Conservation (phyloP, 2,113 vertebrate genomes). For the Nettapus auritus region DNA sequence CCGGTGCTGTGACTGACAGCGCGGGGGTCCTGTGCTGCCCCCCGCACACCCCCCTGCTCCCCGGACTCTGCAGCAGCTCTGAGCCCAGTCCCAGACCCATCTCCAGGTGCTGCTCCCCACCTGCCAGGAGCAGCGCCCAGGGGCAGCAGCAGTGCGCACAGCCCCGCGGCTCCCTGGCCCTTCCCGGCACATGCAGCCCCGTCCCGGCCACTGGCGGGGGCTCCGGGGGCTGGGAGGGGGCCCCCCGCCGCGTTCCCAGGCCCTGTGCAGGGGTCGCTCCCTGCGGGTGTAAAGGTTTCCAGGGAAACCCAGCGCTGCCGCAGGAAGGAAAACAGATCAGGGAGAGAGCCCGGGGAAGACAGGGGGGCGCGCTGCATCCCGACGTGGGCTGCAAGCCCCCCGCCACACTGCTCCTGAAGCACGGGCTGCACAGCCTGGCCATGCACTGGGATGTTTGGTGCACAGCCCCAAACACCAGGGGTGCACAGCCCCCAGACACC, state of each 20-base stretch:
- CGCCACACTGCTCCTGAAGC: not conserved
- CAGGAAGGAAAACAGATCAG: conserved; percentile 30
- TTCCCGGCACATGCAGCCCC: too few species aligned
- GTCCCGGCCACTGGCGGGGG: not conserved
- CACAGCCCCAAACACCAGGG: not conserved
- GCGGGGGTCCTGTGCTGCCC: not conserved
- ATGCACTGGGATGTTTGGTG: not conserved
- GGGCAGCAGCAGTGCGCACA: not conserved
- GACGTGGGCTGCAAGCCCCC: not conserved
- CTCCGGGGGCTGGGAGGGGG: conserved; percentile 6
- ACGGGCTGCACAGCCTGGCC: not conserved
- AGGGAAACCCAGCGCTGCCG: conserved; percentile 13
- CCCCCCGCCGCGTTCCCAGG: conserved; percentile 54
- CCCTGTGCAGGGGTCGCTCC: not conserved
- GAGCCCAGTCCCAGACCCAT: not conserved
- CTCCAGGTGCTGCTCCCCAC: not conserved
- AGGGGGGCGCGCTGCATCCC: too few species aligned
- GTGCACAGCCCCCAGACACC: not conserved
- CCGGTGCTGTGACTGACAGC: too few species aligned
- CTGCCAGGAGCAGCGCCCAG: not conserved
- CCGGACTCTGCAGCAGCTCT: not conserved
- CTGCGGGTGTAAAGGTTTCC: conserved; percentile 55
- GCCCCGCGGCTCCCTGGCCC: not conserved
- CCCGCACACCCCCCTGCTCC: not conserved
- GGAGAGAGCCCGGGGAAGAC: not conserved